Percentiles rank a stretch among this genome's conserved stretches.
These are phyloP conservation scores for Melanotaenia duboulayi DNA, from an alignment of 2,113 vertebrate genomes.

Conservation along the genomic window DNA sequence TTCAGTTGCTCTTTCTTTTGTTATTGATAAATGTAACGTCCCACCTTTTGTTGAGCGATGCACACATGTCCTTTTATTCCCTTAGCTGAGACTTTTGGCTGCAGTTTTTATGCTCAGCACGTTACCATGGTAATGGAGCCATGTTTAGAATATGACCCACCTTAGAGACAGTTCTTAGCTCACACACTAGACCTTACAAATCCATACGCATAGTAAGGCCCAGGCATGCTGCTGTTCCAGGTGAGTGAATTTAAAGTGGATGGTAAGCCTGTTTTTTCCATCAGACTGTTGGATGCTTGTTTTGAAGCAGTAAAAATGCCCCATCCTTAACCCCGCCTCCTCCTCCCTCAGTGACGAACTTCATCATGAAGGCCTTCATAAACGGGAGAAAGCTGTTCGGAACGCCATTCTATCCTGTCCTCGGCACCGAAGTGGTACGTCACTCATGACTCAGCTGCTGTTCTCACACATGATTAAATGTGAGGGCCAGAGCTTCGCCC, in stretches of 20 bases:
- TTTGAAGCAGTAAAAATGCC: background rate
- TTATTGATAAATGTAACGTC: too few species aligned
- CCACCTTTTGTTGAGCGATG: too few species aligned
- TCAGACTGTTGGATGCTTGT: background rate
- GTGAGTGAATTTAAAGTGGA: background rate
- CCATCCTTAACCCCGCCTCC: background rate
- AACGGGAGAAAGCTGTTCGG: conserved; percentile 97
- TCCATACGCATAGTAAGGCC: too few species aligned
- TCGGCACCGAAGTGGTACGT: conserved; percentile 93
- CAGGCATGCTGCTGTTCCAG: background rate
- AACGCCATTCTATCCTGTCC: conserved; percentile 91
- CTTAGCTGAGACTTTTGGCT: too few species aligned
- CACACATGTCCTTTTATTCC: too few species aligned
- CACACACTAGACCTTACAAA: too few species aligned
- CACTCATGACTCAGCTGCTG: background rate
- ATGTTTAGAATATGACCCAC: too few species aligned
- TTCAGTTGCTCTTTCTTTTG: too few species aligned
- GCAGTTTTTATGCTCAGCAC: too few species aligned
- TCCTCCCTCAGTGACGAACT: conserved; percentile 93
- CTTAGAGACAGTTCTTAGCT: background rate
- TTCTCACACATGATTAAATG: too few species aligned
- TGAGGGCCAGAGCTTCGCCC: too few species aligned
- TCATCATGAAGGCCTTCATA: conserved; percentile 99
- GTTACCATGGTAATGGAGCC: too few species aligned
- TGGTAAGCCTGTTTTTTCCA: background rate